phyloP scores from a whole-genome alignment of 1,140 invertebrate species.

The Trichonephila clavata region DNA sequence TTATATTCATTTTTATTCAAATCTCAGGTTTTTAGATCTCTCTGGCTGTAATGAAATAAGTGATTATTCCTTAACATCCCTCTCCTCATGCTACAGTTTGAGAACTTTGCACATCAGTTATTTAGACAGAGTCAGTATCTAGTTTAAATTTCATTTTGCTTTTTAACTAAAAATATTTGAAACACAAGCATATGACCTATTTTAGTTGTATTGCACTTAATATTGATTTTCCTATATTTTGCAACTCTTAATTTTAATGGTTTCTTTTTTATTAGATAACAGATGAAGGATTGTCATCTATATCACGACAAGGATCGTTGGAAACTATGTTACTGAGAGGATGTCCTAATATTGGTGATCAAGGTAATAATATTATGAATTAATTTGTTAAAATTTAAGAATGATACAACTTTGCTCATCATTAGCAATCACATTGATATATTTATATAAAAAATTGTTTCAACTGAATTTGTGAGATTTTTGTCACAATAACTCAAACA shows the following conservation, averaged over 20 bases:
- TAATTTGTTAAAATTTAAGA: background rate
- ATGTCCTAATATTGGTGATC: constrained; percentile 76
- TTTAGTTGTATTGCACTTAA: background rate
- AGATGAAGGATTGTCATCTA: constrained; percentile 76
- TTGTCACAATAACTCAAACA: no score
- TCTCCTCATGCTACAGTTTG: constrained; percentile 71
- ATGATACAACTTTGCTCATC: background rate
- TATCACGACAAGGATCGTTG: constrained; percentile 74
- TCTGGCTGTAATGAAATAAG: constrained; percentile 75
- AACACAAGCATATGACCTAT: background rate
- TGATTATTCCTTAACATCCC: constrained; percentile 75
- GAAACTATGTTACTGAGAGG: constrained; percentile 71
- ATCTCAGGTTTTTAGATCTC: constrained; percentile 68
- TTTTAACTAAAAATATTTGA: background rate
- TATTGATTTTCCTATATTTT: background rate
- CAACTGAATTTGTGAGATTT: background rate
- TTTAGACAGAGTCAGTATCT: constrained; percentile 70
- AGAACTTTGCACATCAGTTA: constrained; percentile 75
- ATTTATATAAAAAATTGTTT: background rate
- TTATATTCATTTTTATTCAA: background rate
- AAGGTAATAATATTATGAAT: constrained; percentile 46
- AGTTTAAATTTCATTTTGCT: constrained; percentile 26
- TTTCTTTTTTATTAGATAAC: constrained; percentile 63
- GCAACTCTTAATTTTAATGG: background rate
- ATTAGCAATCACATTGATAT: background rate